Base-by-base conservation (phyloP, 2,113 vertebrate species). In the Callocephalon fimbriatum region DNA sequence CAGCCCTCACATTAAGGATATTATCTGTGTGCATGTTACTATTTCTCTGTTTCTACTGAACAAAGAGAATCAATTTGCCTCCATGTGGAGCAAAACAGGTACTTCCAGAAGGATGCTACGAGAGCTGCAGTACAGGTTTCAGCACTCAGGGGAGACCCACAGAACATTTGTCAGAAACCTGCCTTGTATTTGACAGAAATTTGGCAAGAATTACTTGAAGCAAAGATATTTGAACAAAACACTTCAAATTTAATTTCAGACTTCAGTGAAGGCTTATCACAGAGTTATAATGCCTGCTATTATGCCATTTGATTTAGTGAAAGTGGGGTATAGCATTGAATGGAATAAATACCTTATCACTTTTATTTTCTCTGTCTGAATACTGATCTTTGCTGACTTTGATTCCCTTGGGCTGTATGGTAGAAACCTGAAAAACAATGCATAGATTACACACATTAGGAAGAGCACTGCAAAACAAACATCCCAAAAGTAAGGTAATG, bases 341-440 rank as follows among this genome's bases (percentile, higher is more conserved):
- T 21, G 51, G 35, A 83, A 95, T 86, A 90, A 93, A 95, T 97
- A 98, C 98, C 98, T 98, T 97, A 83, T 97, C 97, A 70, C 54
- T 96, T 73, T 67, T 95, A 13, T 91, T 93, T 87, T 94, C 95
- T 72, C 86, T 96, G 58, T 80, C 93, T 74, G 83, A 73, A 35
- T 96, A 90, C 35, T 96, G 93, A 59, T 92, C 96, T 76, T 59
- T 95, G 66, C 83, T 47, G 35, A 58, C 63, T 90, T 96, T 97
- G 61, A 89, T 67, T 95, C 92, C 94, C 72, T 98, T 98, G 47
- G 90, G 93, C 26, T 95, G 96, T 20, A 87, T 4, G 3, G 59
- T 68, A 75, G 97, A 82, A 95, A 97, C 90, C 98, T 98, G 88
- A 37, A 95, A 93, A 94, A 45, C 12, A 93, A 65, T 1, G 12